Evolutionary conservation across 2,888 invertebrate genomes (phyloP).

Genomic region (Blomia tropicalis): DNA sequence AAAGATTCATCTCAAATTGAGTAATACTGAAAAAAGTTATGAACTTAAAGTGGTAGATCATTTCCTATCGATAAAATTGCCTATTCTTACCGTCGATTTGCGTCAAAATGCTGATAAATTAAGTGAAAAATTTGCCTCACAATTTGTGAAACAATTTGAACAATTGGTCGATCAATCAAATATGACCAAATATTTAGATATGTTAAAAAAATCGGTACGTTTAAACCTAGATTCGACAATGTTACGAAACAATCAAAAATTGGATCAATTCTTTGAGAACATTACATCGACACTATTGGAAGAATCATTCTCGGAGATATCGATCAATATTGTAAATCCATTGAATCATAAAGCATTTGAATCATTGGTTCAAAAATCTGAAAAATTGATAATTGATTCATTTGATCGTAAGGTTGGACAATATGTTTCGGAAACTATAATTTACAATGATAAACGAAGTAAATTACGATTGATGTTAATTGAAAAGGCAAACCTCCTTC

Average conservation of each 20-base stretch:
- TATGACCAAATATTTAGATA: conserved; percentile 11
- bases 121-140: neutral
- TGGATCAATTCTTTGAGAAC: conserved; percentile 24
- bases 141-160: conserved; percentile 20
- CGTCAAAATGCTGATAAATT: neutral
- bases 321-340: neutral
- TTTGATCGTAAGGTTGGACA: neutral
- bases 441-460: neutral
- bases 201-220: conserved; percentile 15
- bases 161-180: conserved; percentile 16
- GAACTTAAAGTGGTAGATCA: conserved; percentile 26
- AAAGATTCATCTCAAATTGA: conserved; percentile 28
- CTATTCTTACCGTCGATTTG: conserved; percentile 21
- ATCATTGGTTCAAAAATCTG: neutral
- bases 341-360: neutral
- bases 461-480: neutral
- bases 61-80: conserved; percentile 24
- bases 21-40: conserved; percentile 25
- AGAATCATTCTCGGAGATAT: conserved; percentile 4
- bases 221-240: conserved; percentile 4
- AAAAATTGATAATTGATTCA: neutral
- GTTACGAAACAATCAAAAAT: conserved; percentile 23
- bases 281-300: conserved; percentile 11
- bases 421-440: neutral
- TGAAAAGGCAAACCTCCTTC: neutral